Evolutionary conservation across 53 echinoderm and acorn worm species (phyloP).

Genomic region (Hippasteria phrygiana): DNA sequence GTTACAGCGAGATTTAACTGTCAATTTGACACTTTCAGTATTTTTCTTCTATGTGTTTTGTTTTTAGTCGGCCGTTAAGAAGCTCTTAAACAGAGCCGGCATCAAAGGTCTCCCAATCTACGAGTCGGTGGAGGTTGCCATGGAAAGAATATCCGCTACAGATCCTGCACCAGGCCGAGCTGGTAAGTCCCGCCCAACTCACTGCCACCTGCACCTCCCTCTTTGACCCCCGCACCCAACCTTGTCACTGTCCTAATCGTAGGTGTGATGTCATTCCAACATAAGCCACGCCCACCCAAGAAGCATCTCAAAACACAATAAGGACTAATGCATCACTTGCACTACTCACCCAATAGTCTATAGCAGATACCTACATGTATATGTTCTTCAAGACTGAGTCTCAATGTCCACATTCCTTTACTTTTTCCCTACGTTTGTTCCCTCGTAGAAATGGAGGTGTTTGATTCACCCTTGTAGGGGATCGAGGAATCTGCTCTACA

Average conservation of each 20-base stretch:
- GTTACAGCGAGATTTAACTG: not conserved
- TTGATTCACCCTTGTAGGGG: slow-evolving; percentile 30
- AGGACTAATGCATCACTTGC: too few species aligned
- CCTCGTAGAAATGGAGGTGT: not conserved
- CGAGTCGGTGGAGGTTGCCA: slow-evolving; percentile 73
- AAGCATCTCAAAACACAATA: too few species aligned
- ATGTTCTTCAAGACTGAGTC: too few species aligned
- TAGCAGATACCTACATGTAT: too few species aligned
- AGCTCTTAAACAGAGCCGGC: slow-evolving; percentile 56
- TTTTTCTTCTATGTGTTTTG: not conserved
- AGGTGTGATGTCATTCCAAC: too few species aligned
- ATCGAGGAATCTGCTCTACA: not conserved
- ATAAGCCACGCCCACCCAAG: too few species aligned
- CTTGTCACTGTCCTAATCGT: too few species aligned
- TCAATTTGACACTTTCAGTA: not conserved
- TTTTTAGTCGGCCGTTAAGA: slow-evolving; percentile 61
- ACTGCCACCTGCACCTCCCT: too few species aligned
- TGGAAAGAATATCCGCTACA: slow-evolving; percentile 3
- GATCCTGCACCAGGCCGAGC: not conserved
- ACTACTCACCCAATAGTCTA: too few species aligned
- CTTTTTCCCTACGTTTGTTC: not conserved
- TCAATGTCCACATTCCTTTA: not conserved
- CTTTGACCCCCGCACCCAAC: too few species aligned
- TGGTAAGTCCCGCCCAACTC: not conserved
- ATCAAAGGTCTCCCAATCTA: slow-evolving; percentile 63